These are phyloP conservation scores for Hirundo rustica DNA, from an alignment of 2,797 vertebrate genomes.

Conservation along the genomic window DNA sequence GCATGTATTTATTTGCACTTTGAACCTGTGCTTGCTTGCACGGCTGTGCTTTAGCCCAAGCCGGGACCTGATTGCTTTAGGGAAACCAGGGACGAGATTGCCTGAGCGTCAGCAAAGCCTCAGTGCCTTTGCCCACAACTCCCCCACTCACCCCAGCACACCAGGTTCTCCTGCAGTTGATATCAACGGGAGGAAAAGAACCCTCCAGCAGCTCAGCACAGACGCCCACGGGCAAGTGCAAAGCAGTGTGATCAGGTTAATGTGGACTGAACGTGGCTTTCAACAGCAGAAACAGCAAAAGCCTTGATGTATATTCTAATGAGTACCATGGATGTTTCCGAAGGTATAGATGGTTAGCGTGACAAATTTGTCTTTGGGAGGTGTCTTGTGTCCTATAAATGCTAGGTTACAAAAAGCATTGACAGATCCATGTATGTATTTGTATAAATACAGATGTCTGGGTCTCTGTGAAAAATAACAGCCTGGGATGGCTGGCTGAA, in stretches of 20 bases:
- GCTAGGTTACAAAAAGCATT: not conserved
- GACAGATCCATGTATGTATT: not conserved
- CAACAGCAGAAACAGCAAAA: not conserved
- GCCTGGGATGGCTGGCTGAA: not conserved
- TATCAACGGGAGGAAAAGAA: not conserved
- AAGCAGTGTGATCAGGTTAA: not conserved
- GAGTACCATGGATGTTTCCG: not conserved
- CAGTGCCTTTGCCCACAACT: not conserved
- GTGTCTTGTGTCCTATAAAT: not conserved
- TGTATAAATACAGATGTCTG: conserved; percentile 19
- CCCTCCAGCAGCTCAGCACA: not conserved
- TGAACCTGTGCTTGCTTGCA: conserved; percentile 51
- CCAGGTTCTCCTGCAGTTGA: not conserved
- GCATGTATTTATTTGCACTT: conserved; percentile 60
- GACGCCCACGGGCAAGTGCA: accelerated
- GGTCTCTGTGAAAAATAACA: not conserved
- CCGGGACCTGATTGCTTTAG: conserved; percentile 42
- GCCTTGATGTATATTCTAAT: not conserved
- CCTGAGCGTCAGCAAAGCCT: not conserved
- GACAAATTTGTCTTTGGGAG: not conserved
- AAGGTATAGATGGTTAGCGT: not conserved
- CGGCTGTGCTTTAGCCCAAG: not conserved
- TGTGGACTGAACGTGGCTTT: not conserved
- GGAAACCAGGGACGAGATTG: not conserved
- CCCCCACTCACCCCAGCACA: not conserved